phyloP scores from a whole-genome alignment of 92 coral and sea anemone genomes.

The Chrysogorgia sp. region DNA sequence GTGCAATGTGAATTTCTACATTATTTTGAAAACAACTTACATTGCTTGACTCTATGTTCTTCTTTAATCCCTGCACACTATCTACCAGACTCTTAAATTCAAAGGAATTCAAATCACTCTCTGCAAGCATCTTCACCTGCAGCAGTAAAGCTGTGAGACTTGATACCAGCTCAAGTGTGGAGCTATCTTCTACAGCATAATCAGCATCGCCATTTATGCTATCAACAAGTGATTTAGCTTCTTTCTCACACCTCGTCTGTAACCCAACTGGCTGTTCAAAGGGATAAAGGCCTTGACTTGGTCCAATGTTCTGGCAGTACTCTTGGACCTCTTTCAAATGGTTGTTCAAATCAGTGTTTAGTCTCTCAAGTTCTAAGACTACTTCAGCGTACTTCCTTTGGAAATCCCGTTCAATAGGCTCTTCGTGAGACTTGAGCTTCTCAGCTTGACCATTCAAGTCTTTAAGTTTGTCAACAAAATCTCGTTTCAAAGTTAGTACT shows the following conservation, averaged over 20 bases:
- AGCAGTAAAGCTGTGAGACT: slow-evolving; percentile 81
- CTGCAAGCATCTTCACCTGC: slow-evolving; percentile 93
- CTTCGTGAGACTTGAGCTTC: slow-evolving; percentile 94
- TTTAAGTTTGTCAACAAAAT: slow-evolving; percentile 86
- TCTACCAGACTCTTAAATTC: slow-evolving; percentile 95
- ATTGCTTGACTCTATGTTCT: slow-evolving; percentile 79
- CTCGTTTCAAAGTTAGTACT: slow-evolving; percentile 85
- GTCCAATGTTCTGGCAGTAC: slow-evolving; percentile 93
- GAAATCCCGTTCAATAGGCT: slow-evolving; percentile 95
- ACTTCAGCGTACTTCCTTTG: slow-evolving; percentile 91
- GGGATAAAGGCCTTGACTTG: slow-evolving; percentile 79
- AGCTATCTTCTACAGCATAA: slow-evolving; percentile 15
- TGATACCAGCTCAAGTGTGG: slow-evolving; percentile 14
- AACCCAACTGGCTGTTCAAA: slow-evolving; percentile 81
- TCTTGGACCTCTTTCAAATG: slow-evolving; percentile 90
- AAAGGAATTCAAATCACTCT: slow-evolving; percentile 93
- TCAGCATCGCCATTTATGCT: slow-evolving; percentile 1
- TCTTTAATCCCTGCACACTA: slow-evolving; percentile 91
- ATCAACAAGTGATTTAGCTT: slow-evolving; percentile 80
- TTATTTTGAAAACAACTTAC: slow-evolving; percentile 94
- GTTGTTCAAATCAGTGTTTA: slow-evolving; percentile 89
- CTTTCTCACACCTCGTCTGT: slow-evolving; percentile 83
- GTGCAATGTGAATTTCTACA: slow-evolving; percentile 99
- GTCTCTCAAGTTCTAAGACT: slow-evolving; percentile 89
- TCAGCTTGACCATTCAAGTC: slow-evolving; percentile 97